Evolutionary conservation across 2,797 vertebrate species (phyloP).

Genomic region (Phrynocephalus vlangalii): DNA sequence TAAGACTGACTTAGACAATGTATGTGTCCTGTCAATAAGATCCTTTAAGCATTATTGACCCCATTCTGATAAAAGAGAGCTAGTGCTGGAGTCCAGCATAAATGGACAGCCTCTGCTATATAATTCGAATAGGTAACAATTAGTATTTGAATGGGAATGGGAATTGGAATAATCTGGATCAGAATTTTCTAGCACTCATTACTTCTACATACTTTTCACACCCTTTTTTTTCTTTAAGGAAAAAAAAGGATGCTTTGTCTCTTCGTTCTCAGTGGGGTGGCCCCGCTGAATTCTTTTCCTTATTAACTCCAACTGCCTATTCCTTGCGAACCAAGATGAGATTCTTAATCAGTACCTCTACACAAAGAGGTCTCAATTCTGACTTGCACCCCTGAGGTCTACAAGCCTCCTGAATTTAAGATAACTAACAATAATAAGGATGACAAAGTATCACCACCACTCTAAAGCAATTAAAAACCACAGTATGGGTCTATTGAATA

Average conservation of each 20-base stretch:
- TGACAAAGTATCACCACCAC: constrained; percentile 47
- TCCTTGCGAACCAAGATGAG: constrained; percentile 1
- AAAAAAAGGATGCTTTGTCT: background rate
- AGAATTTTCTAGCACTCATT: background rate
- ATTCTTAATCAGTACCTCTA: background rate
- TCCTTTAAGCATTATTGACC: background rate
- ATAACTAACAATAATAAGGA: constrained; percentile 31
- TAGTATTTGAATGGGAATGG: background rate
- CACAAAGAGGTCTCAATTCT: background rate
- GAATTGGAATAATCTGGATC: background rate
- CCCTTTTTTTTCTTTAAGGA: background rate
- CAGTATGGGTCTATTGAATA: constrained; percentile 29
- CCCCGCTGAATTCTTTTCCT: background rate
- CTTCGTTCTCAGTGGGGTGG: background rate
- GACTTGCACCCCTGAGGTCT: constrained; percentile 6
- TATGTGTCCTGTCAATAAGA: background rate
- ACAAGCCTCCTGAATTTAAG: constrained; percentile 26
- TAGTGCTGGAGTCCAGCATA: background rate
- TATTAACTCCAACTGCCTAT: background rate
- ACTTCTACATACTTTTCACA: too few relatives aligned
- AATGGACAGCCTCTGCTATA: background rate
- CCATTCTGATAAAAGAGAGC: background rate
- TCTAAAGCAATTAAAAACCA: constrained; percentile 52
- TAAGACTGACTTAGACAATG: background rate
- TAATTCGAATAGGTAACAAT: background rate